These are phyloP conservation scores for mouse (Mus musculus) DNA, from an alignment of 2,113 vertebrate species.

Conservation along the genomic window GRCm39 chr12:68111001-68111500, in stretches of 20 bases:
- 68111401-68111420: neutral
- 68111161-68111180: neutral
- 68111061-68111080: constrained; percentile 17
- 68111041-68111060: neutral
- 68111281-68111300: neutral
- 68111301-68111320: neutral
- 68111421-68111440: neutral
- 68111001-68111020: neutral
- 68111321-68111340: neutral
- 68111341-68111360: no score
- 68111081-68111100: neutral
- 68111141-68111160: constrained; percentile 20
- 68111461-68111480: neutral
- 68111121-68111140: neutral
- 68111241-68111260: neutral
- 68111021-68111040: neutral
- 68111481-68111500: neutral
- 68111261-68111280: neutral
- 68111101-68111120: constrained; percentile 44
- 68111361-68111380: no score
- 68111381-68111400: accelerated
- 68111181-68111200: neutral
- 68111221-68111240: neutral
- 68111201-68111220: neutral
- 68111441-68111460: neutral